Percentiles rank a stretch among this genome's conserved stretches.
These are phyloP conservation scores for Perizoma affinitatum DNA, from an alignment of 2,888 invertebrate species.

Conservation along the genomic window DNA sequence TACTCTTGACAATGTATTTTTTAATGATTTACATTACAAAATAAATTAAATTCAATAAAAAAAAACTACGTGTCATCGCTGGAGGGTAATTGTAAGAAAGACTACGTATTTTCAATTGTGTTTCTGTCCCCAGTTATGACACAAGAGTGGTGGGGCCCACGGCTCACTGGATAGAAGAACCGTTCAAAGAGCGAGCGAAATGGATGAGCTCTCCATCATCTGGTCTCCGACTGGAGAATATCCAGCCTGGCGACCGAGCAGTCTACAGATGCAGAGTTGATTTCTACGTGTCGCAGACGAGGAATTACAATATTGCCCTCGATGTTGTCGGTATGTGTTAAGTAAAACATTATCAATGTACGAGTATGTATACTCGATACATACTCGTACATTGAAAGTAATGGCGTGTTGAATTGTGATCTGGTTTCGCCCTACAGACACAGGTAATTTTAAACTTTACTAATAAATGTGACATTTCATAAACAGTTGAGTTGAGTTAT, in stretches of 20 bases:
- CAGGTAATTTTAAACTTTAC: no score
- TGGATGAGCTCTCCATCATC: constrained; percentile 81
- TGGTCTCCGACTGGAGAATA: constrained; percentile 60
- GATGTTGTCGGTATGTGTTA: constrained; percentile 87
- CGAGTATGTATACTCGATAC: no score
- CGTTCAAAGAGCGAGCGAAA: constrained; percentile 86
- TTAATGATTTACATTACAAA: no score
- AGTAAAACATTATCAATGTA: neutral
- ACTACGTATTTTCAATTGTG: neutral
- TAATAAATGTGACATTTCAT: no score
- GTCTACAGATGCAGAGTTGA: constrained; percentile 75
- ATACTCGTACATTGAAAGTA: no score
- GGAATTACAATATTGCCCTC: constrained; percentile 89
- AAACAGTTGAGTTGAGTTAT: no score
- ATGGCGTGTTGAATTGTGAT: neutral
- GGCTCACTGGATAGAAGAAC: constrained; percentile 78
- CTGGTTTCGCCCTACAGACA: no score
- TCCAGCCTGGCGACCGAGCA: constrained; percentile 67
- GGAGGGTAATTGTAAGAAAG: no score
- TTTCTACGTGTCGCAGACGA: constrained; percentile 88
- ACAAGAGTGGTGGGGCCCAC: constrained; percentile 65
- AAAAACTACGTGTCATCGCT: no score
- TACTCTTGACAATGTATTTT: no score
- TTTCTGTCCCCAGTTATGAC: constrained; percentile 64
- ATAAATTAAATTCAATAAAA: no score